These are phyloP conservation scores for Zoanthus gigantus DNA, from an alignment of 92 coral and sea anemone genomes.

Conservation along the genomic window DNA sequence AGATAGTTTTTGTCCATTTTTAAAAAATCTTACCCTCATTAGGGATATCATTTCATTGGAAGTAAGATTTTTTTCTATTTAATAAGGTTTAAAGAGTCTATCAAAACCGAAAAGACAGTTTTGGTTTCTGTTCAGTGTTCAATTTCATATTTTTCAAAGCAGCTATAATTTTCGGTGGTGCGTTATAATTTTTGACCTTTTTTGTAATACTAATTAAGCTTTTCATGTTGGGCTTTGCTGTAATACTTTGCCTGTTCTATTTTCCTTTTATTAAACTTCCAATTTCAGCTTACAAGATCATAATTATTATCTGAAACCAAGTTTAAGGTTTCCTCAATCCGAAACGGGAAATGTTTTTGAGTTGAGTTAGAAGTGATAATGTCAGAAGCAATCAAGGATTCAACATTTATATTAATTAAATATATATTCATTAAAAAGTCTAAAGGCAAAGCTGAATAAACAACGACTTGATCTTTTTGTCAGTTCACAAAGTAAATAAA, in stretches of 20 bases:
- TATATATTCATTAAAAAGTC: constrained; percentile 32
- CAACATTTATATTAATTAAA: neutral
- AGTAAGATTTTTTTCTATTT: neutral
- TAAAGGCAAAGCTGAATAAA: constrained; percentile 2
- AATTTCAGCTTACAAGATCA: neutral
- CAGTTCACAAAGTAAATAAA: neutral
- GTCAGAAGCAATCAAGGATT: neutral
- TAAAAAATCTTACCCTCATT: neutral
- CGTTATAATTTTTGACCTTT: neutral
- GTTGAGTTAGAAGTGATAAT: neutral
- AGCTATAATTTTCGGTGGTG: neutral
- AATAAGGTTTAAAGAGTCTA: neutral
- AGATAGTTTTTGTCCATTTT: neutral
- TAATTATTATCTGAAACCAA: neutral
- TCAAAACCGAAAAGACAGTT: neutral
- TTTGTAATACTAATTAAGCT: neutral
- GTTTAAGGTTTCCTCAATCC: neutral
- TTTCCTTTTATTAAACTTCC: neutral
- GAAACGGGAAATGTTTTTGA: neutral
- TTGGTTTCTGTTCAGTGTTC: neutral
- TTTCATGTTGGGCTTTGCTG: neutral
- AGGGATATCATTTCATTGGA: neutral
- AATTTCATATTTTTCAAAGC: neutral
- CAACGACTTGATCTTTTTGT: neutral
- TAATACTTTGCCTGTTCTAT: neutral